phyloP scores from a whole-genome alignment of 2,113 vertebrate species.

The Oreotragus oreotragus region DNA sequence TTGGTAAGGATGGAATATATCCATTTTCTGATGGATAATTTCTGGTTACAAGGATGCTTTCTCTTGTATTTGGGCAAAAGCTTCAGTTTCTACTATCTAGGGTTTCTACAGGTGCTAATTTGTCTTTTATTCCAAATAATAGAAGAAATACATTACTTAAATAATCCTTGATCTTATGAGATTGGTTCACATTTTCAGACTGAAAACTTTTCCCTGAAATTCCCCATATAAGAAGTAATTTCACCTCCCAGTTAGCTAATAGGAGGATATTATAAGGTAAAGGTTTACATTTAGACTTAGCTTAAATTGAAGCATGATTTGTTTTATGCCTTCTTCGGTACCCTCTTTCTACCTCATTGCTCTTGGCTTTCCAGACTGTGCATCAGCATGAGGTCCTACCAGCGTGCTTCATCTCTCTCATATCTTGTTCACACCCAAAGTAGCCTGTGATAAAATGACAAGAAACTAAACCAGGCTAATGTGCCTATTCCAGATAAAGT shows the following conservation, averaged over 20 bases:
- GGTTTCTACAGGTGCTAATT: not conserved
- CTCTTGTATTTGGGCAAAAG: not conserved
- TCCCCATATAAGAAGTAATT: not conserved
- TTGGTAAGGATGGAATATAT: not conserved
- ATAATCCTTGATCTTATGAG: not conserved
- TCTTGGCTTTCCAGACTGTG: not conserved
- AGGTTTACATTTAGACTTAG: not conserved
- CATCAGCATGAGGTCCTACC: not conserved
- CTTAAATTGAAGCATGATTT: not conserved
- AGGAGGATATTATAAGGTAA: not conserved
- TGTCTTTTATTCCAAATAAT: not conserved
- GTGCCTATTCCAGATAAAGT: not conserved
- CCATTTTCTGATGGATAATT: not conserved
- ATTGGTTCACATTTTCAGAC: conserved; percentile 1
- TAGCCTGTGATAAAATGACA: not conserved
- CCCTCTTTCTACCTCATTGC: too few species aligned
- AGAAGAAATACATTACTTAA: not conserved
- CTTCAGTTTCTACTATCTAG: not conserved
- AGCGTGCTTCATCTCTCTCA: not conserved
- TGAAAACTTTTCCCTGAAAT: not conserved
- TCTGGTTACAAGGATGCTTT: not conserved
- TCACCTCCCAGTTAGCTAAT: not conserved
- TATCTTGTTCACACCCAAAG: not conserved
- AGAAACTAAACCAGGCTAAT: not conserved
- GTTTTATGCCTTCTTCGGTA: not conserved